A percentile compares a stretch with the other conserved stretches of the same genome.
Evolutionary conservation across 2,797 vertebrate species (phyloP).

Genomic region (Sebastes vulpes): DNA sequence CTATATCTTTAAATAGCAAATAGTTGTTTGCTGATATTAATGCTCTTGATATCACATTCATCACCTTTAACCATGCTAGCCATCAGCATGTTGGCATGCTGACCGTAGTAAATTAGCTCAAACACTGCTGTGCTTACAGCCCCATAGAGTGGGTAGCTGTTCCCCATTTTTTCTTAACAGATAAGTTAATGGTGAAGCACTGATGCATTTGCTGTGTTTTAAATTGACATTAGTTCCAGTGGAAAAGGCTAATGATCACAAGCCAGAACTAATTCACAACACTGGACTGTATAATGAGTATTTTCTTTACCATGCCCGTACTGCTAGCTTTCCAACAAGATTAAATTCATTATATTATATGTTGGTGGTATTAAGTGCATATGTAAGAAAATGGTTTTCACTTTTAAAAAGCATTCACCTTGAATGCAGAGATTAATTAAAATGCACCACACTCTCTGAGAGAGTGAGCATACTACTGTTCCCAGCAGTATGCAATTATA

Average conservation of each 20-base stretch:
- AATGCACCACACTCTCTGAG: slow-evolving; percentile 2
- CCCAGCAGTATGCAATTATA: background rate
- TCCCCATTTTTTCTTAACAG: background rate
- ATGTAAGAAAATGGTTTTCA: background rate
- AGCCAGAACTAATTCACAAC: slow-evolving; percentile 43
- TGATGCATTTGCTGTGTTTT: slow-evolving; percentile 34
- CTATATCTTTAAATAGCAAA: background rate
- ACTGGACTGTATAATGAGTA: slow-evolving; percentile 19
- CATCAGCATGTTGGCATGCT: background rate
- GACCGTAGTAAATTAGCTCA: background rate
- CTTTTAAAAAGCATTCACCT: background rate
- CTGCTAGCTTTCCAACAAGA: background rate
- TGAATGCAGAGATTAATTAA: slow-evolving; percentile 5
- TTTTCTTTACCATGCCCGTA: background rate
- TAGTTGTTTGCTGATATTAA: too few relatives aligned
- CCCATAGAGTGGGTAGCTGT: background rate
- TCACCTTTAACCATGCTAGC: too few relatives aligned
- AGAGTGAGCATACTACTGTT: background rate
- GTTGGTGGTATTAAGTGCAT: background rate
- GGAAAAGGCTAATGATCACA: slow-evolving; percentile 56
- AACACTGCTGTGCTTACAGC: background rate
- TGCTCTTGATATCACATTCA: too few relatives aligned
- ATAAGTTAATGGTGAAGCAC: background rate
- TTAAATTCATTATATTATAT: background rate
- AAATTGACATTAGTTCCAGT: slow-evolving; percentile 20